Base-by-base conservation (phyloP, 2,113 vertebrate genomes). In the Geococcyx californianus region DNA sequence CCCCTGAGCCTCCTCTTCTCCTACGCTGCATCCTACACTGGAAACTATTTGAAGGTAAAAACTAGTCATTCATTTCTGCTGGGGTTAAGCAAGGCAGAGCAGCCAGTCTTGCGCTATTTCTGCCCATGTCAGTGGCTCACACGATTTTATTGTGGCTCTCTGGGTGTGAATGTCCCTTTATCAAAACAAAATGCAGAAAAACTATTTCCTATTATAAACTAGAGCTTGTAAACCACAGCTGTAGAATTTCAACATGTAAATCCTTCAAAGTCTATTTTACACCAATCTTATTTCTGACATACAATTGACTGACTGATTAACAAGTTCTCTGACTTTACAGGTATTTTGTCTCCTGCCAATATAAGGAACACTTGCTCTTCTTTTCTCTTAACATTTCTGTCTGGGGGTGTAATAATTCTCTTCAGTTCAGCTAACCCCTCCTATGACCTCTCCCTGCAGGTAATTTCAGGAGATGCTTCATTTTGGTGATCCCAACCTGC, bases 361-460 rank as follows among this genome's bases (percentile, higher is more conserved):
- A 29, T 1, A 86, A 36, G 91, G 40, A 51, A 80, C 14, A 13
- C 21, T 75, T 24, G 8, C 29, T 79, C 20, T 28, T 62, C 73
- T 83, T 62, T 60, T 88, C 45, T 74, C 52, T 76, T 83, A 63
- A 67, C 28, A 34, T 49, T 86, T 87, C 60, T 68, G 25, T 55
- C 58, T 26, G 72, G 34, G 40, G 33, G 26, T 84, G 58, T 59
- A 88, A 67, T 78, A 2, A 64, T 85, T 82, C 70, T 87, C 54
- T 83, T 59, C 45, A 54, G 62, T 80, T 87, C 82, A 75, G 42
- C 63, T 90, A 73, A 45, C 25, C 45, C 25, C 17, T 95, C n/a
- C 63, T 86, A 82, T 93, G 72, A 86, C 72, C 72, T 87, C 72
- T 93, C 75, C 49, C 82, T 83, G 55, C 83, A 90, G 93, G 79